Base-by-base conservation (phyloP, 2,888 invertebrate species). In the Spilarctia lutea region DNA sequence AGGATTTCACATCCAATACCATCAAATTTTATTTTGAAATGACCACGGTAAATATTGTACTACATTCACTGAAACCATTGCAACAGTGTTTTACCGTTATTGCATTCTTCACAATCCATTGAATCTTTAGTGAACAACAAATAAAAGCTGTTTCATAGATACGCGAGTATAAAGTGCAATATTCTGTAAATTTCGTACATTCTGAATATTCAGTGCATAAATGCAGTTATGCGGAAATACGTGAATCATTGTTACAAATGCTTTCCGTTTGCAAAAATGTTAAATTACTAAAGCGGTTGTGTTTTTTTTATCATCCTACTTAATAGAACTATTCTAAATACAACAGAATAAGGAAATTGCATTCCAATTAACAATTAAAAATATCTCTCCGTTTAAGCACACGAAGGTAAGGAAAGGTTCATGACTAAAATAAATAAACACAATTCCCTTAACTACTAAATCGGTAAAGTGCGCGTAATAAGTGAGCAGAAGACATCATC, bases 81-180 rank as follows among this genome's bases (percentile, higher is more conserved):
- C 85, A 78, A 71, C 79, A 84, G 85, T 88, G 85, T 89, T 91
- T 90, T 89, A 92, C 88, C 86, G 89, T 87, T 86, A 88, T 87
- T 89, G 91, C 91, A 90, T 90, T 91, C 87, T 92, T 91, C 90
- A 91, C 93, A 89, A 93, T 83, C 91, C 93, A 93, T 93, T 93
- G 92, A 92, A 87, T 90, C 89, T 89, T 91, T 89, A 90, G 89
- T 89, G 90, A 84, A 89, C 86, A 88, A 87, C 87, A 88, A 90
- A 91, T 90, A 89, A 89, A 90, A 87, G 83, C 88, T 85, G 84
- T 84, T 87, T 81, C 84, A 86, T 89, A 86, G 81, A 85, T 86
- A 82, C 83, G 85, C 79, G 79, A 72, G 77, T 77, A 88, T 89
- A 87, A 89, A 91, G 88, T 86, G 87, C 88, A 88, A 89, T 89